Evolutionary conservation across 2,797 vertebrate genomes (phyloP).

Genomic region (Lutjanus argentimaculatus): DNA sequence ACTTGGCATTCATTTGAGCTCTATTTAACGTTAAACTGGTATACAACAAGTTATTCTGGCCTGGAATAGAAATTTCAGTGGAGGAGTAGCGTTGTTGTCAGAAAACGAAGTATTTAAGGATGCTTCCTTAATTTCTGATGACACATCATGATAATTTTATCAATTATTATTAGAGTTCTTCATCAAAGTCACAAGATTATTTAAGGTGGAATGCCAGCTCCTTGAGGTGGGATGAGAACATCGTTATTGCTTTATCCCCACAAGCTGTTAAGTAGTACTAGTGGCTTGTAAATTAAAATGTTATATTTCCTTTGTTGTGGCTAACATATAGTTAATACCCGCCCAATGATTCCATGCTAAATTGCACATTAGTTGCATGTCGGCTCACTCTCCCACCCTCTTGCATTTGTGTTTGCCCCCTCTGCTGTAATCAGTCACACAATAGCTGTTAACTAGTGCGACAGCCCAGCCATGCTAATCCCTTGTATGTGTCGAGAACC

Average conservation of each 20-base stretch:
- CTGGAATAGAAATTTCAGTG: too few species aligned
- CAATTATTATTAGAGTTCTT: too few species aligned
- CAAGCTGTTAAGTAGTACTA: neutral
- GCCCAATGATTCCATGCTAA: slow-evolving; percentile 48
- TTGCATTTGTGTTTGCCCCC: slow-evolving; percentile 62
- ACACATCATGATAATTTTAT: too few species aligned
- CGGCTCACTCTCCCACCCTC: slow-evolving; percentile 59
- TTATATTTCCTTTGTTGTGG: slow-evolving; percentile 16
- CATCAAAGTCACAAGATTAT: neutral
- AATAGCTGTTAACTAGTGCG: slow-evolving; percentile 71
- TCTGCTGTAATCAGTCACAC: slow-evolving; percentile 64
- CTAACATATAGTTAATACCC: slow-evolving; percentile 34
- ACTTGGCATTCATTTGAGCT: too few species aligned
- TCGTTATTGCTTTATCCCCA: neutral
- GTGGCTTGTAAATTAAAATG: neutral
- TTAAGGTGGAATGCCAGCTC: neutral
- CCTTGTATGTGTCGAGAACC: slow-evolving; percentile 70
- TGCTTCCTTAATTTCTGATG: too few species aligned
- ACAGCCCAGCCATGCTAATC: slow-evolving; percentile 77
- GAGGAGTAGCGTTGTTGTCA: too few species aligned
- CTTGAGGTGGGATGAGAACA: neutral
- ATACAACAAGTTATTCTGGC: too few species aligned
- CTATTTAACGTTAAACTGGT: too few species aligned
- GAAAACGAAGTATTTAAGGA: too few species aligned
- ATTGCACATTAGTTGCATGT: slow-evolving; percentile 65